Conservation (phyloP, 2,113 vertebrate species). For the Arothron firmamentum region DNA sequence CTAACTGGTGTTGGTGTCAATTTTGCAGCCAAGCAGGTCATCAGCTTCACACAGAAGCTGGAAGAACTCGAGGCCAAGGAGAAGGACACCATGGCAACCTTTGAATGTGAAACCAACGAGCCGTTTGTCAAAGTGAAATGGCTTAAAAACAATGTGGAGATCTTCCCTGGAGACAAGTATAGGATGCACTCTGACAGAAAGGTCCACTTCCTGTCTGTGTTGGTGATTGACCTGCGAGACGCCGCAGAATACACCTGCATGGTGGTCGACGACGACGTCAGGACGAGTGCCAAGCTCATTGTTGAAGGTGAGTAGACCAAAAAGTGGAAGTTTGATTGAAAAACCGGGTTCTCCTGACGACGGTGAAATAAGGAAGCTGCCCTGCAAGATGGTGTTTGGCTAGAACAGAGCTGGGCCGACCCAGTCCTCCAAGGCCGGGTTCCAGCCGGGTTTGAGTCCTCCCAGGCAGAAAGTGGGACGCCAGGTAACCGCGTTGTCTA, state of each 20-base stretch:
- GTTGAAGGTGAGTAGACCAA: constrained; percentile 84
- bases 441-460: too few species aligned
- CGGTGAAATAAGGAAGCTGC: not conserved
- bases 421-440: too few species aligned
- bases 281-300: constrained; percentile 83
- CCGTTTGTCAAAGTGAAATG: constrained; percentile 97
- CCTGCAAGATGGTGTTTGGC: not conserved
- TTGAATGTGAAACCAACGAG: constrained; percentile 98
- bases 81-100: constrained; percentile 92
- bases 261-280: constrained; percentile 82
- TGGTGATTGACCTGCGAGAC: constrained; percentile 82
- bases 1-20: not conserved
- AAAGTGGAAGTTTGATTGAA: not conserved
- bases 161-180: constrained; percentile 91
- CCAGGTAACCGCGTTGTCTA: too few species aligned
- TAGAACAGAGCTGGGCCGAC: too few species aligned
- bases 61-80: constrained; percentile 86
- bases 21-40: constrained; percentile 83
- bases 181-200: constrained; percentile 97
- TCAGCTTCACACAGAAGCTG: constrained; percentile 86
- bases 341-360: not conserved
- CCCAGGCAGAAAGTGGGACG: too few species aligned
- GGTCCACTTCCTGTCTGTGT: constrained; percentile 92
- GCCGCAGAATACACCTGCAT: constrained; percentile 85
- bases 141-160: constrained; percentile 85